phyloP scores from a whole-genome alignment of 2,888 invertebrate genomes.

The Cephus pulcher region DNA sequence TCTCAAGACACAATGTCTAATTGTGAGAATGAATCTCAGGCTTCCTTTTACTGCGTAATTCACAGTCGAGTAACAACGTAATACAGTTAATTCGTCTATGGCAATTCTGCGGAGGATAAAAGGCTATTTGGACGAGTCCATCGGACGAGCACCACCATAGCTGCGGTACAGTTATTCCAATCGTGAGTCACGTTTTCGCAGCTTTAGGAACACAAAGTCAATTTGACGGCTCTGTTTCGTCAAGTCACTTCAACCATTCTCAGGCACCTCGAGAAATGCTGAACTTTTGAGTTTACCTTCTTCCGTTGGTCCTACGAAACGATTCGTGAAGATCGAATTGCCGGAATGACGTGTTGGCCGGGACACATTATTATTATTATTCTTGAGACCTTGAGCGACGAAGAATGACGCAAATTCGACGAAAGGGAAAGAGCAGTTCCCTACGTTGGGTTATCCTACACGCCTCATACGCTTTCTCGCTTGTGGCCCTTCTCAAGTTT shows the following conservation, averaged over 20 bases:
- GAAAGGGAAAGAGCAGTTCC: not conserved
- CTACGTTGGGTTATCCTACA: not conserved
- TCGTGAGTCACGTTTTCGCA: not conserved
- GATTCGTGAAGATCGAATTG: not conserved
- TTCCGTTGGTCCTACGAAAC: not conserved
- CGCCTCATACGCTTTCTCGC: not conserved
- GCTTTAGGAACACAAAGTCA: not conserved
- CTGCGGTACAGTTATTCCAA: not conserved
- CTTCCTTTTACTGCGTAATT: not conserved
- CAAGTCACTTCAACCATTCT: not conserved
- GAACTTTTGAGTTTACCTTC: not conserved
- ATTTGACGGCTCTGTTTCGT: not conserved
- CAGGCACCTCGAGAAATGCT: not conserved
- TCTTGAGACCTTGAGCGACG: not conserved
- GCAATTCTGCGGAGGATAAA: not conserved
- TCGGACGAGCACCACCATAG: not conserved
- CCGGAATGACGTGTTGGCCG: not conserved
- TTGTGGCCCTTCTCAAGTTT: conserved; percentile 9
- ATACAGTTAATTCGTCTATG: not conserved
- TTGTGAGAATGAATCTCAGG: not conserved
- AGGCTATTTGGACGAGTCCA: not conserved
- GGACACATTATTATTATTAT: not conserved
- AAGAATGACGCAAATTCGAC: not conserved
- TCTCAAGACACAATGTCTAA: not conserved
- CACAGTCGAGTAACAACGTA: not conserved